Conservation (phyloP, 2,797 vertebrate genomes). For the Uromys caudimaculatus region DNA sequence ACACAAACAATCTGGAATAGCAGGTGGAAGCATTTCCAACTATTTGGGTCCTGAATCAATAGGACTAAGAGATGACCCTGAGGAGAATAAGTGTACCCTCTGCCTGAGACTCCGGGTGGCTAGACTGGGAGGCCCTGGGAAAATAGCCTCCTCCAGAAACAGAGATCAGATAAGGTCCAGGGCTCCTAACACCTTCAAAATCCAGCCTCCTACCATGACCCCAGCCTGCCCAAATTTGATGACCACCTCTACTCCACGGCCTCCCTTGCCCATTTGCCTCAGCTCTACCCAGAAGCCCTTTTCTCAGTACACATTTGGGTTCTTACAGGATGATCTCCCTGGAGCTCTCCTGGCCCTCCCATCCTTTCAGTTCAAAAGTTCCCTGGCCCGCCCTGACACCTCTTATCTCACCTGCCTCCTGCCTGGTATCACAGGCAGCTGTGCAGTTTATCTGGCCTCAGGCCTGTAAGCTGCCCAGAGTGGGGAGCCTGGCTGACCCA, state of each 20-base stretch:
- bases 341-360: neutral
- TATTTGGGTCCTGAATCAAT: neutral
- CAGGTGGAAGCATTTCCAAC: neutral
- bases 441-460: conserved; percentile 43
- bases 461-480: neutral
- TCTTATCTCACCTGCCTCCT: conserved; percentile 71
- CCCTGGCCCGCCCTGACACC: neutral
- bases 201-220: neutral
- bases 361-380: neutral
- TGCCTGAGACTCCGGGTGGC: neutral
- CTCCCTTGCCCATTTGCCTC: neutral
- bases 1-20: neutral
- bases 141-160: neutral
- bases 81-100: neutral
- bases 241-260: too few species aligned
- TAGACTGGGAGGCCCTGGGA: neutral
- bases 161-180: neutral
- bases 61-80: neutral
- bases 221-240: neutral
- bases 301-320: neutral
- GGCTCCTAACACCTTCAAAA: neutral
- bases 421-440: conserved; percentile 16
- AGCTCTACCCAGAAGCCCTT: neutral
- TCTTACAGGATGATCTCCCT: neutral
- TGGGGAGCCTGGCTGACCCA: neutral